These are phyloP conservation scores for Rhizoglyphus robini DNA, from an alignment of 1,140 invertebrate species.

Conservation along the genomic window DNA sequence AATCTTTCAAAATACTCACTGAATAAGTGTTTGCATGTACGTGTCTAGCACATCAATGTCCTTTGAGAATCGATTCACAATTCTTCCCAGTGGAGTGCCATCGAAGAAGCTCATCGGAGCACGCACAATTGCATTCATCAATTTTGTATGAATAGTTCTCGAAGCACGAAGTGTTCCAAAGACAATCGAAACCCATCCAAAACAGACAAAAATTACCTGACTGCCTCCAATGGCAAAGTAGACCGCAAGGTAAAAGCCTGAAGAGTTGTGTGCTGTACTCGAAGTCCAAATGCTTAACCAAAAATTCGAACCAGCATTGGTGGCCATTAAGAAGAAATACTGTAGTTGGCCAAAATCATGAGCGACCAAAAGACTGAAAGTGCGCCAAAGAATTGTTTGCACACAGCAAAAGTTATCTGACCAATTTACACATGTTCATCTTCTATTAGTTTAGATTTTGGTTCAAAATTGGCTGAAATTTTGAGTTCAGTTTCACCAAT, in stretches of 20 bases:
- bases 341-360: constrained; percentile 25
- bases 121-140: too few relatives aligned
- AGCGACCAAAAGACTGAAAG: constrained; percentile 23
- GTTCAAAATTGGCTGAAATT: too few relatives aligned
- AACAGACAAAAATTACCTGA: constrained; percentile 23
- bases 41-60: too few relatives aligned
- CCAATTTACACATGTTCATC: constrained; percentile 76
- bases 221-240: constrained; percentile 25
- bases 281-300: constrained; percentile 64
- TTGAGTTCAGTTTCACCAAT: not conserved
- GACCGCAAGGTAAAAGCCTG: too few relatives aligned
- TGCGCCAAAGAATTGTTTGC: constrained; percentile 43
- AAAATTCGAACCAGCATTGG: constrained; percentile 77
- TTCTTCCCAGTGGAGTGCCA: too few relatives aligned
- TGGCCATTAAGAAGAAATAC: constrained; percentile 35
- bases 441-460: constrained; percentile 57
- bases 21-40: too few relatives aligned
- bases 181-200: constrained; percentile 17
- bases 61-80: too few relatives aligned
- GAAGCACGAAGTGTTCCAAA: constrained; percentile 22
- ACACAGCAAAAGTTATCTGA: constrained; percentile 73
- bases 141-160: too few relatives aligned
- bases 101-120: too few relatives aligned
- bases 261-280: constrained; percentile 12
- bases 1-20: too few relatives aligned